Conservation (phyloP, 1,140 invertebrate species). For the Phenacoccus solenopsis region DNA sequence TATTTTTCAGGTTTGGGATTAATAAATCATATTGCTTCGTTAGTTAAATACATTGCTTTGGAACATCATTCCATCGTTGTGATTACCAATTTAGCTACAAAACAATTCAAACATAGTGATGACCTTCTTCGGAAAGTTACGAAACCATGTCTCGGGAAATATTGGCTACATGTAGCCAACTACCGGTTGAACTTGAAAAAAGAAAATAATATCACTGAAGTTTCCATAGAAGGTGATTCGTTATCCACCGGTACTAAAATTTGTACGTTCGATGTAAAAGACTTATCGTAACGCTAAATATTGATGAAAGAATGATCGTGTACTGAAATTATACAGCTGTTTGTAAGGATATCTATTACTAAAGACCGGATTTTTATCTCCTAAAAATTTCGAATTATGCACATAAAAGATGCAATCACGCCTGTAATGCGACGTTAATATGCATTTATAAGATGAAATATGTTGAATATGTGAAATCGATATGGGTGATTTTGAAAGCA, state of each 20-base stretch:
- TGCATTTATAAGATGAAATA: too few relatives aligned
- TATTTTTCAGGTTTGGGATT: conserved; percentile 25
- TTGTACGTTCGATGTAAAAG: too few relatives aligned
- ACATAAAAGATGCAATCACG: too few relatives aligned
- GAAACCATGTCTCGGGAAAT: conserved; percentile 26
- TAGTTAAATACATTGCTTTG: conserved; percentile 22
- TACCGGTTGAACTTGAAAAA: conserved; percentile 21
- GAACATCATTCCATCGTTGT: conserved; percentile 18
- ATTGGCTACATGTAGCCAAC: conserved; percentile 26
- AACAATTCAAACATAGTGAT: conserved; percentile 19
- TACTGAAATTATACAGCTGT: too few relatives aligned
- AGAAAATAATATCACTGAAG: not conserved
- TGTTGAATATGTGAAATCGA: too few relatives aligned
- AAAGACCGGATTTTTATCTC: too few relatives aligned
- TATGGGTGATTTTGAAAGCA: too few relatives aligned
- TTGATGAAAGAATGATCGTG: too few relatives aligned
- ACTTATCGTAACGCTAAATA: too few relatives aligned
- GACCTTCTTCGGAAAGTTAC: not conserved
- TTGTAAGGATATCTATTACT: too few relatives aligned
- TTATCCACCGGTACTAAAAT: conserved; percentile 9
- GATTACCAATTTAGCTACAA: conserved; percentile 23
- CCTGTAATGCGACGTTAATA: too few relatives aligned
- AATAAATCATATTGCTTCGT: conserved; percentile 23
- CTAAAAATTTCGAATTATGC: too few relatives aligned
- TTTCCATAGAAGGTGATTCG: conserved; percentile 21